Evolutionary conservation across 2,888 invertebrate genomes (phyloP), one percentile per base, ranked within the genome.

Genomic region (Lucinisca nassula): DNA sequence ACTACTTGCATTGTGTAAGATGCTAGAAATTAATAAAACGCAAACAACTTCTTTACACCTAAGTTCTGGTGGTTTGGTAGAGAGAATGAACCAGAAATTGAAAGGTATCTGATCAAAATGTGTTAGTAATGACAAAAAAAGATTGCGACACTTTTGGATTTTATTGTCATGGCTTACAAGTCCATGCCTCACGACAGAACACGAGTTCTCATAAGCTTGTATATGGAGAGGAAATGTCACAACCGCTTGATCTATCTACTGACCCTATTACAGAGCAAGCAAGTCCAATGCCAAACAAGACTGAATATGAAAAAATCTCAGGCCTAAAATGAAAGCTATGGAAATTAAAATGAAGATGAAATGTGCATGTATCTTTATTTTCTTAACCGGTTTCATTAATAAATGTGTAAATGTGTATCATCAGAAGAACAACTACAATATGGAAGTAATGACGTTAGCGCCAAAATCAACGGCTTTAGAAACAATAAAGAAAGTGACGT

Each of bases 31-130:
- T 6, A 74, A 24, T 30, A 40, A 74, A 12, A 27, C 40, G 2
- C 40, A 49, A 24, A 74, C 45, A 45, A 74, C 74, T 14, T 45
- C 74, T 6, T 74, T 74, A 35, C 74, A 74, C 24, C 74, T 45
- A 8, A 40, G 40, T 27, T 74, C 74, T 3, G 74, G 45, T 49
- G 92, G 90, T 17, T 61, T 90, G 49, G 55, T 78, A 3, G 78
- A 78, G 37, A 35, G 78, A 78, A 78, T 78, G 78, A 78, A 58
- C 27, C 30, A 49, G 37, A 49, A 6, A 24, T n/a, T 75, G 6
- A n/a, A 75, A 32, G 49, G 24, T 40, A 75, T 75, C 8, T 14
- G 45, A 24, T 75, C 49, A 10, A 75, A 75, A 49, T 38, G n/a
- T 27, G 51, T 75, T 2, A 32, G 21, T 35, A n/a, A 75, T 8